Evolutionary conservation across 2,888 invertebrate species (phyloP).

Genomic region (Diarsia brunnea): DNA sequence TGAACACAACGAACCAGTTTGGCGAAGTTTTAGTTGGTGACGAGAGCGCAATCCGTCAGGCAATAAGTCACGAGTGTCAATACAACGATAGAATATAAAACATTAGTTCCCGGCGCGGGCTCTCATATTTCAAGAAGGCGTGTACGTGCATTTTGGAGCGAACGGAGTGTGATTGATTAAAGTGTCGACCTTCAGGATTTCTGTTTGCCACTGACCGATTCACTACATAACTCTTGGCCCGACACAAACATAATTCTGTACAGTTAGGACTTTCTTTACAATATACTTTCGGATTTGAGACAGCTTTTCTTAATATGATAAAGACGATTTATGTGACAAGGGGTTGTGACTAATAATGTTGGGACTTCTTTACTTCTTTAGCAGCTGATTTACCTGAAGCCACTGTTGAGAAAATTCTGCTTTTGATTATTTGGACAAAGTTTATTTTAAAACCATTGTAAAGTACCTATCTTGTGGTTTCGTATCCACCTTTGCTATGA

Average conservation of each 20-base stretch:
- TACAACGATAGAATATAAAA: conserved; percentile 86
- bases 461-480: not conserved
- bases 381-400: not conserved
- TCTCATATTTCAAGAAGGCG: conserved; percentile 82
- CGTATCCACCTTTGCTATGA: not conserved
- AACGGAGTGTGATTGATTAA: conserved; percentile 83
- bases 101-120: conserved; percentile 79
- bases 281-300: conserved; percentile 37
- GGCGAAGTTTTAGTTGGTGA: conserved; percentile 40
- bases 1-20: conserved; percentile 41
- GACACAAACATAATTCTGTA: conserved; percentile 55
- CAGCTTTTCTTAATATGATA: conserved; percentile 26
- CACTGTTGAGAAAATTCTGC: not conserved
- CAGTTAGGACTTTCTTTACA: conserved; percentile 36
- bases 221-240: conserved; percentile 54
- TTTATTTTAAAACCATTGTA: not conserved
- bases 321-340: conserved; percentile 17
- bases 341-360: conserved; percentile 4
- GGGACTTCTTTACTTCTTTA: not conserved
- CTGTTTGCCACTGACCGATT: conserved; percentile 67
- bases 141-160: conserved; percentile 82
- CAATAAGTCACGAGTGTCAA: conserved; percentile 86
- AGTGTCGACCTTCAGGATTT: conserved; percentile 78
- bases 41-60: conserved; percentile 77
- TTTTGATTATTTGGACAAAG: not conserved